A percentile compares a stretch with the other conserved stretches of the same genome.
Evolutionary conservation across 2,888 invertebrate genomes (phyloP).

Genomic region (Invenusta paracnida): DNA sequence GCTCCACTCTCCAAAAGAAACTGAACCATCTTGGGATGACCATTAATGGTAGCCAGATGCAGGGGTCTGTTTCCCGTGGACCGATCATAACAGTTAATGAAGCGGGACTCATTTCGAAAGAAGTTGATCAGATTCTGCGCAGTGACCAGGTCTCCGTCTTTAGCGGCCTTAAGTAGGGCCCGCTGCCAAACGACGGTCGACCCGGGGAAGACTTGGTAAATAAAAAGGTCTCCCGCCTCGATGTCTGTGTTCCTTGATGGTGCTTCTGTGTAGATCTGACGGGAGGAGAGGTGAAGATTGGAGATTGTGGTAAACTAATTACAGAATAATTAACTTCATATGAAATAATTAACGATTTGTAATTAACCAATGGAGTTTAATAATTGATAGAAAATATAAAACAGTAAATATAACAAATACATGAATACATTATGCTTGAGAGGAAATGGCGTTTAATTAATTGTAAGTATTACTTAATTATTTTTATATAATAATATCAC

Average conservation of each 20-base stretch:
- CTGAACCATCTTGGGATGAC: constrained; percentile 55
- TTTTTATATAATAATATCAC: too few species aligned
- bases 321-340: too few species aligned
- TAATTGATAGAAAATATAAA: too few species aligned
- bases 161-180: constrained; percentile 52
- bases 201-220: constrained; percentile 60
- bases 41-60: constrained; percentile 54
- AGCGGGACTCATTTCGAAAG: constrained; percentile 53
- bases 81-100: constrained; percentile 56
- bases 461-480: too few species aligned
- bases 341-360: too few species aligned
- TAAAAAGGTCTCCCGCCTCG: constrained; percentile 52
- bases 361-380: too few species aligned
- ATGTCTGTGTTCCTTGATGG: constrained; percentile 55
- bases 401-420: too few species aligned
- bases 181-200: constrained; percentile 54
- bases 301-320: too few species aligned
- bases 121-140: constrained; percentile 56
- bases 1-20: constrained; percentile 57
- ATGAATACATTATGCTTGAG: too few species aligned
- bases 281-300: too few species aligned
- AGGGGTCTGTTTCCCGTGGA: constrained; percentile 56
- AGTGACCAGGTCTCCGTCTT: constrained; percentile 55
- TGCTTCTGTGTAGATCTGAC: constrained; percentile 55
- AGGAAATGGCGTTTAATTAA: too few species aligned